A percentile compares a stretch with the other conserved stretches of the same genome.
Conservation (phyloP, 1,140 invertebrate genomes). For the Papilio dardanus region DNA sequence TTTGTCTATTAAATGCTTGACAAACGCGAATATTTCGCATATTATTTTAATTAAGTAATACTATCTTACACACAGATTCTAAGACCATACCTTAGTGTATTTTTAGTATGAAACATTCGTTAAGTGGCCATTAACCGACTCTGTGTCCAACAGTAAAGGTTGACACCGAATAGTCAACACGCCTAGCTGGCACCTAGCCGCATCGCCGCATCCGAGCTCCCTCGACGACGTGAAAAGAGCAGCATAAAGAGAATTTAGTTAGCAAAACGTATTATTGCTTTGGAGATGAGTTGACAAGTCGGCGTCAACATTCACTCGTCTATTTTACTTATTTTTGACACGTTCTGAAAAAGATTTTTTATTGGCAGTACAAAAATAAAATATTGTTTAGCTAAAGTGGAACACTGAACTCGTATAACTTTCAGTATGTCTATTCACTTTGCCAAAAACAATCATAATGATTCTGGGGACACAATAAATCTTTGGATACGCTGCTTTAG, state of each 20-base stretch:
- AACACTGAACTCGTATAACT: constrained; percentile 8
- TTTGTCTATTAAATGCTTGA: not conserved
- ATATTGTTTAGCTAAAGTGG: not conserved
- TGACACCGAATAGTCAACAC: too few species aligned
- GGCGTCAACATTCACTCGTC: too few species aligned
- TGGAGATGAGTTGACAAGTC: too few species aligned
- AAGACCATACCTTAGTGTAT: not conserved
- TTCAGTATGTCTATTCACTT: not conserved
- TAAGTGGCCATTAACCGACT: not conserved
- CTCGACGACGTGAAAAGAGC: too few species aligned
- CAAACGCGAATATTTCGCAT: constrained; percentile 2
- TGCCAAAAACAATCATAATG: constrained; percentile 24
- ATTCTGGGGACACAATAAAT: constrained; percentile 8
- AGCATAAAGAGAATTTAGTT: too few species aligned
- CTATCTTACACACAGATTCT: too few species aligned
- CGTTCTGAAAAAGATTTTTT: not conserved
- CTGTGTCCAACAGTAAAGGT: not conserved
- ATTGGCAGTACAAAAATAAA: not conserved
- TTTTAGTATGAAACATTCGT: not conserved
- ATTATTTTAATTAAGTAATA: not conserved
- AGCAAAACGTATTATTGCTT: too few species aligned
- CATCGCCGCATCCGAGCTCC: too few species aligned
- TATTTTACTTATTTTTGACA: not conserved
- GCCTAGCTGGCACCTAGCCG: too few species aligned
- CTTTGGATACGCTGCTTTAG: not conserved